phyloP scores from a whole-genome alignment of 2,888 invertebrate species.

The Heliconius sara region DNA sequence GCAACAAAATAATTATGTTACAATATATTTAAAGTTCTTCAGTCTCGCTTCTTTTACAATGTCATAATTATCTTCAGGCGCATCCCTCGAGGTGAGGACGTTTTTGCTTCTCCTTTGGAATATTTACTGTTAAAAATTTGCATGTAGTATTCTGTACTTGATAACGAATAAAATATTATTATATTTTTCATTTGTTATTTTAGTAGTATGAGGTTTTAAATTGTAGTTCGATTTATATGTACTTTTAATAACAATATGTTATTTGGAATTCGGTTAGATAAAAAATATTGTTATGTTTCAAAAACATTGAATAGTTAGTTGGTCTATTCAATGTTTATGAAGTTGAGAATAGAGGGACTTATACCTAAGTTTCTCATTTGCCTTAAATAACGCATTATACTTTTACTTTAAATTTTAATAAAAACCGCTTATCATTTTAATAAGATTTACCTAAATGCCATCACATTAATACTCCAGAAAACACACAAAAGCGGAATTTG shows the following conservation, averaged over 20 bases:
- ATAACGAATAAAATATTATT: not conserved
- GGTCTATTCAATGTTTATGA: no score
- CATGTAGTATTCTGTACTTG: conserved; percentile 7
- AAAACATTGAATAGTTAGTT: no score
- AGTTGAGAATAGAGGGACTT: no score
- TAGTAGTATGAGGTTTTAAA: not conserved
- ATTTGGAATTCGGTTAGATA: not conserved
- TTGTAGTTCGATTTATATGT: not conserved
- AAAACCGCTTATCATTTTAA: not conserved
- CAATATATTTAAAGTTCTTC: conserved; percentile 25
- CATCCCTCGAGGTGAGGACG: conserved; percentile 23
- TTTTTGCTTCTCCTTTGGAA: conserved; percentile 10
- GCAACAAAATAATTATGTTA: conserved; percentile 21
- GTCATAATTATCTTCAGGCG: conserved; percentile 22
- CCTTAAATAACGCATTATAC: not conserved
- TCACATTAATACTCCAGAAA: not conserved
- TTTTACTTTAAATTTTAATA: not conserved
- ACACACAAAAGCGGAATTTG: conserved; percentile 17
- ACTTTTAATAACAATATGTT: no score
- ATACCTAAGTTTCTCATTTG: not conserved
- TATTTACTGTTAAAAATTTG: conserved; percentile 14
- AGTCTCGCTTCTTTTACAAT: conserved; percentile 20
- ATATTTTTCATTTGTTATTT: not conserved
- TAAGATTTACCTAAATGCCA: not conserved
- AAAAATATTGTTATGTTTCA: not conserved